These are phyloP conservation scores for Physocephala rufipes DNA, from an alignment of 2,888 invertebrate species.

Conservation along the genomic window DNA sequence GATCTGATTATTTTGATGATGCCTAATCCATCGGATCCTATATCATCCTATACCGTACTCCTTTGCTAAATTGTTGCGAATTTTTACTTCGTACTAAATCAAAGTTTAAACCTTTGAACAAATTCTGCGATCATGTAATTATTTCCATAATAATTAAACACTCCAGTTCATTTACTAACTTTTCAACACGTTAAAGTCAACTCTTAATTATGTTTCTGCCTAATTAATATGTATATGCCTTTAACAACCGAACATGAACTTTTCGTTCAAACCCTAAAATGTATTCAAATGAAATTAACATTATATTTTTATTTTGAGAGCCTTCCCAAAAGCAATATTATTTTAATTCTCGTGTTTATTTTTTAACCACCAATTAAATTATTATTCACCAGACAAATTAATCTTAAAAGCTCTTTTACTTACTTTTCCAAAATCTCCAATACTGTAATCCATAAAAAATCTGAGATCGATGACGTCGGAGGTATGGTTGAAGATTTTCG, in stretches of 20 bases:
- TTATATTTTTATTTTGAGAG: too few species aligned
- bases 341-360: too few species aligned
- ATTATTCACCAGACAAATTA: too few species aligned
- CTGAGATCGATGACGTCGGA: too few species aligned
- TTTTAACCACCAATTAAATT: too few species aligned
- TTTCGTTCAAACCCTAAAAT: slow-evolving; percentile 79
- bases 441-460: too few species aligned
- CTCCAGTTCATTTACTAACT: slow-evolving; percentile 78
- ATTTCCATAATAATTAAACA: slow-evolving; percentile 51
- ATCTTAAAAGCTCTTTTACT: too few species aligned
- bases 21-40: slow-evolving; percentile 84
- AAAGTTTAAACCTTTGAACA: slow-evolving; percentile 62
- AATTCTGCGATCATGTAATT: not conserved
- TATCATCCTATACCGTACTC: slow-evolving; percentile 91
- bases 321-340: too few species aligned
- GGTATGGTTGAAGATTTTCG: too few species aligned
- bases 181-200: slow-evolving; percentile 73
- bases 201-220: slow-evolving; percentile 78
- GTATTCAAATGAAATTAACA: not conserved
- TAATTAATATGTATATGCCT: slow-evolving; percentile 80
- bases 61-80: slow-evolving; percentile 78
- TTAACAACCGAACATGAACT: slow-evolving; percentile 83
- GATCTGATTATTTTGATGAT: slow-evolving; percentile 81
- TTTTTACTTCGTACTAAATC: slow-evolving; percentile 79
- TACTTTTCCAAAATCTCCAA: too few species aligned